These are phyloP conservation scores for Perodicticus potto DNA, from an alignment of 2,797 vertebrate species.

Conservation along the genomic window DNA sequence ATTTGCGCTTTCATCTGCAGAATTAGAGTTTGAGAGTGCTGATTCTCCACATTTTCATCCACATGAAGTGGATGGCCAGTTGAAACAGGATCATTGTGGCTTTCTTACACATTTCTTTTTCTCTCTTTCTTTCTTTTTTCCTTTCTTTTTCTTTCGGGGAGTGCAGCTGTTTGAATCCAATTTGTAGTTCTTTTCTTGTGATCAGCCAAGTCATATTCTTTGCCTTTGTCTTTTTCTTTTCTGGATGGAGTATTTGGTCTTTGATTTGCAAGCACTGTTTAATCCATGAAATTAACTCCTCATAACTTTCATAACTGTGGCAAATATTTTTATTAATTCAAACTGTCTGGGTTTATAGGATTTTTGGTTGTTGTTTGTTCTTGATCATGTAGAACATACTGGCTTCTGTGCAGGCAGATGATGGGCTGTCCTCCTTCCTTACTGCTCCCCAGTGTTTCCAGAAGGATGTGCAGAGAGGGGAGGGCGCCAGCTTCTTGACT, in stretches of 20 bases:
- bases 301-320: background rate
- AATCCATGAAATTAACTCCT: background rate
- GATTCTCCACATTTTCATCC: background rate
- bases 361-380: background rate
- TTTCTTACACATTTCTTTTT: background rate
- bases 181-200: background rate
- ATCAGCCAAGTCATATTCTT: background rate
- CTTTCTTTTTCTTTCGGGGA: background rate
- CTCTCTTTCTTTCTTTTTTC: too few species aligned
- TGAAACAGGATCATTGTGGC: background rate
- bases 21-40: background rate
- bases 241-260: background rate
- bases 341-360: background rate
- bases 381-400: background rate
- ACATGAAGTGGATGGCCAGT: background rate
- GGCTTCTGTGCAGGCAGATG: background rate
- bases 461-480: too few species aligned
- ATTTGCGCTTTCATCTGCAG: background rate
- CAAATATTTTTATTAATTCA: background rate
- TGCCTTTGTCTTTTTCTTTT: background rate
- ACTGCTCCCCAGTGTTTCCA: background rate
- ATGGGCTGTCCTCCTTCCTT: background rate
- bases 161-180: background rate
- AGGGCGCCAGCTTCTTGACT: background rate
- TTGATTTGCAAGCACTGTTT: background rate